A percentile compares a stretch with the other conserved stretches of the same genome.
Conservation (phyloP, 1,140 invertebrate species). For the Mercenaria mercenaria region DNA sequence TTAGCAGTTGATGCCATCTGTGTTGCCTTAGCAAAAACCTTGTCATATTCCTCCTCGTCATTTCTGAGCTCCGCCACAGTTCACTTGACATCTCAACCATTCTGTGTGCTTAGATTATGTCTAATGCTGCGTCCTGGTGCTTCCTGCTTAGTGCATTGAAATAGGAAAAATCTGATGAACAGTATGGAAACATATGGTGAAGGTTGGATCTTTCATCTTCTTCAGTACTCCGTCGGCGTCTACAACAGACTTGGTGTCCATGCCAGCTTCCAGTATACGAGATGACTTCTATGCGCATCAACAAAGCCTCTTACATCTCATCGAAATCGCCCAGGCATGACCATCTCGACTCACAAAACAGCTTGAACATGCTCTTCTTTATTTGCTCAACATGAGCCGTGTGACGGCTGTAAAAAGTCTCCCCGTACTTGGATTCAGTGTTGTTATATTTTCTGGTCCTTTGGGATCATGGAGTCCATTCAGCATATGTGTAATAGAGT, state of each 20-base stretch:
- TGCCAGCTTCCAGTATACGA: constrained; percentile 21
- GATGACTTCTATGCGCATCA: constrained; percentile 58
- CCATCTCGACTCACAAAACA: constrained; percentile 67
- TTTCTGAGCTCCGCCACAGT: background rate
- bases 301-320: constrained; percentile 55
- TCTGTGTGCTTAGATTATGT: constrained; percentile 64
- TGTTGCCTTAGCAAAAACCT: constrained; percentile 20
- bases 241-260: constrained; percentile 60
- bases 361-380: constrained; percentile 48
- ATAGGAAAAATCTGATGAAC: constrained; percentile 63
- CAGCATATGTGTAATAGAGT: too few relatives aligned
- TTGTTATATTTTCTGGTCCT: too few relatives aligned
- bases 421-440: too few relatives aligned
- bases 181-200: constrained; percentile 67
- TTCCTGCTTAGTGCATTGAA: constrained; percentile 53
- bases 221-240: constrained; percentile 59
- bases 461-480: too few relatives aligned
- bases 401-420: too few relatives aligned
- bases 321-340: constrained; percentile 62
- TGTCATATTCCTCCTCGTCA: constrained; percentile 45
- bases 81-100: constrained; percentile 14
- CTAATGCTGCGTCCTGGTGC: constrained; percentile 57
- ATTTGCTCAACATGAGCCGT: too few relatives aligned
- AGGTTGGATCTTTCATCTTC: constrained; percentile 62
- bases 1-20: constrained; percentile 50